Conservation (phyloP, 1,140 invertebrate genomes). For the Drosophila bocki region DNA sequence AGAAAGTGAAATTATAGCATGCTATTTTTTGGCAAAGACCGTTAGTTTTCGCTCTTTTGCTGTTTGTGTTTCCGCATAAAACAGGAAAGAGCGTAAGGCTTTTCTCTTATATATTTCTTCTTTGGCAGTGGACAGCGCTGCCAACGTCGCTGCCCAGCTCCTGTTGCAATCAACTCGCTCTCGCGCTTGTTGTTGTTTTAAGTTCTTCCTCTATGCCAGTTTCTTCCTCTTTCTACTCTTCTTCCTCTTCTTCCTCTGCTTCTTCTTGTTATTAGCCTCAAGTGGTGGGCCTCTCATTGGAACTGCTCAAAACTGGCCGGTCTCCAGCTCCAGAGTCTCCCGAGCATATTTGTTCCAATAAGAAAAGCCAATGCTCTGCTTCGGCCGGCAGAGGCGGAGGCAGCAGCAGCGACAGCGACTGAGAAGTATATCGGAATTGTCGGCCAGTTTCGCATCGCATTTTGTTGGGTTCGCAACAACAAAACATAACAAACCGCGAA, state of each 20-base stretch:
- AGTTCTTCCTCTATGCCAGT: slow-evolving; percentile 24
- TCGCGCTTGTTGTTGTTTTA: slow-evolving; percentile 50
- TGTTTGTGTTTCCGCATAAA: slow-evolving; percentile 26
- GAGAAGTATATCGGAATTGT: slow-evolving; percentile 48
- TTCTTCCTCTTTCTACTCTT: slow-evolving; percentile 26
- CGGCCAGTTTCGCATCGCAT: slow-evolving; percentile 85
- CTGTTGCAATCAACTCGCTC: slow-evolving; percentile 76
- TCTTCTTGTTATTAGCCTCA: slow-evolving; percentile 78
- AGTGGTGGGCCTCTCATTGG: slow-evolving; percentile 55
- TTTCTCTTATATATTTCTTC: slow-evolving; percentile 29
- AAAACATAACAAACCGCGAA: slow-evolving; percentile 66
- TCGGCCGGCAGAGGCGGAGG: slow-evolving; percentile 24
- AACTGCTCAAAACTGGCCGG: slow-evolving; percentile 63
- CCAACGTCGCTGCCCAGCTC: slow-evolving; percentile 48
- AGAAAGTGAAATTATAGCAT: slow-evolving; percentile 46
- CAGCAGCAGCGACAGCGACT: slow-evolving; percentile 15
- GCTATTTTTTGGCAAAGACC: slow-evolving; percentile 56
- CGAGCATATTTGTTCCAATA: slow-evolving; percentile 63
- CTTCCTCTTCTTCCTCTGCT: slow-evolving; percentile 46
- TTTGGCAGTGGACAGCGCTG: slow-evolving; percentile 16
- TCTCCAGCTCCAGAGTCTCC: slow-evolving; percentile 54
- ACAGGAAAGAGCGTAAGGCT: slow-evolving; percentile 32
- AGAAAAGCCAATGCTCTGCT: slow-evolving; percentile 72
- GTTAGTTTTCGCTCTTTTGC: slow-evolving; percentile 43
- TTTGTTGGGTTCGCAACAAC: slow-evolving; percentile 85